Evolutionary conservation across 2,888 invertebrate genomes (phyloP).

Genomic region (Athalia rosae): DNA sequence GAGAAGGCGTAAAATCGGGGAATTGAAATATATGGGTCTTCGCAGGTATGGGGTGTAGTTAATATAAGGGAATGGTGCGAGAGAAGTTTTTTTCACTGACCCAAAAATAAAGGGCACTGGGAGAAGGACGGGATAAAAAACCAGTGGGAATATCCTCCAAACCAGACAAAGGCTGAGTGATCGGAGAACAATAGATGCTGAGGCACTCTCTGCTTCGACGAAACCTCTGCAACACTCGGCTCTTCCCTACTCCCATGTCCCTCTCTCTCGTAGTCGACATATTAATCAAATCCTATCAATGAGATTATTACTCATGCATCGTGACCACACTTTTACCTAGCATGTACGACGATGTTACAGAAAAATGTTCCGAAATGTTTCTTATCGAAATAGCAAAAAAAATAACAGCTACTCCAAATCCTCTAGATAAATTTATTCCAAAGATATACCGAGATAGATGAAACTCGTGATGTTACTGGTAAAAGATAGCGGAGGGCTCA

Average conservation of each 20-base stretch:
- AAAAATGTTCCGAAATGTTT: constrained; percentile 6
- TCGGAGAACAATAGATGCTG: constrained; percentile 54
- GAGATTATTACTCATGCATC: constrained; percentile 49
- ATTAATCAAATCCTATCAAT: constrained; percentile 54
- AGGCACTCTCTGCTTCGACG: constrained; percentile 33
- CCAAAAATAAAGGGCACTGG: constrained; percentile 41
- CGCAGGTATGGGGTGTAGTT: constrained; percentile 43
- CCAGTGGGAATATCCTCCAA: constrained; percentile 55
- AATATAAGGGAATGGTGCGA: constrained; percentile 52
- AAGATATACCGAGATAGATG: constrained; percentile 25
- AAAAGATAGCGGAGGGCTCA: constrained; percentile 36
- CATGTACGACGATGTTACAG: neutral
- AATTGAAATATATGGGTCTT: constrained; percentile 37
- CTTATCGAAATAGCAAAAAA: neutral
- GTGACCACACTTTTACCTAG: neutral
- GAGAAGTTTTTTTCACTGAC: constrained; percentile 25
- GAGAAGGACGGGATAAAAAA: constrained; percentile 48
- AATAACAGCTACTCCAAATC: neutral
- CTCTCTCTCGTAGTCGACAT: constrained; percentile 46
- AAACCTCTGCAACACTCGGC: constrained; percentile 26
- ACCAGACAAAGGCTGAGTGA: constrained; percentile 55
- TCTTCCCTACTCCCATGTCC: neutral
- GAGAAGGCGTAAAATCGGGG: constrained; percentile 48
- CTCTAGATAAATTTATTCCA: constrained; percentile 19
- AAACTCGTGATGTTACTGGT: constrained; percentile 27